phyloP scores from a whole-genome alignment of 2,888 invertebrate genomes.

The Euclidia mi region DNA sequence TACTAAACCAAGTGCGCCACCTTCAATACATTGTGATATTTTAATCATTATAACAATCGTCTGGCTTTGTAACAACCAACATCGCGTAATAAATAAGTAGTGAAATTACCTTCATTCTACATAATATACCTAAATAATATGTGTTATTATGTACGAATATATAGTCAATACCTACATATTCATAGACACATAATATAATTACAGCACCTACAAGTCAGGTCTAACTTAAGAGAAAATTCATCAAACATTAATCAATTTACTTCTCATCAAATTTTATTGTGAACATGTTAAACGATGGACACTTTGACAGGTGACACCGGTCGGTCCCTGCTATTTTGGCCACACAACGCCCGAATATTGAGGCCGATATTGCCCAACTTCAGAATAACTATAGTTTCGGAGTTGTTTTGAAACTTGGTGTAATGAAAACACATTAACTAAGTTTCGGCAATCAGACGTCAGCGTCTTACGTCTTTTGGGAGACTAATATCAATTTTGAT shows the following conservation, averaged over 20 bases:
- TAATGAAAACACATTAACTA: constrained; percentile 15
- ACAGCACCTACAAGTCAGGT: constrained; percentile 2
- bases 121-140: too few relatives aligned
- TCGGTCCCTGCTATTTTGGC: constrained; percentile 18
- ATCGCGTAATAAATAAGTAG: too few relatives aligned
- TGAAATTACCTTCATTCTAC: too few relatives aligned
- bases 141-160: too few relatives aligned
- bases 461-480: neutral
- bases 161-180: too few relatives aligned
- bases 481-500: too few relatives aligned
- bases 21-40: too few relatives aligned
- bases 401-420: constrained; percentile 17
- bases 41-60: too few relatives aligned
- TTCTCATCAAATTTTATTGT: constrained; percentile 27
- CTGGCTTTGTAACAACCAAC: too few relatives aligned
- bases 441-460: constrained; percentile 3
- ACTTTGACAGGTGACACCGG: constrained; percentile 30
- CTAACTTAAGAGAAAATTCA: constrained; percentile 8
- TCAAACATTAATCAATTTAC: constrained; percentile 27
- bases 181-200: too few relatives aligned
- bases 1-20: too few relatives aligned
- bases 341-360: constrained; percentile 17
- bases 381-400: constrained; percentile 16
- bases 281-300: constrained; percentile 22
- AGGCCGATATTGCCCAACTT: constrained; percentile 18